phyloP scores from a whole-genome alignment of 2,113 vertebrate genomes.

The Donacobius atricapilla region DNA sequence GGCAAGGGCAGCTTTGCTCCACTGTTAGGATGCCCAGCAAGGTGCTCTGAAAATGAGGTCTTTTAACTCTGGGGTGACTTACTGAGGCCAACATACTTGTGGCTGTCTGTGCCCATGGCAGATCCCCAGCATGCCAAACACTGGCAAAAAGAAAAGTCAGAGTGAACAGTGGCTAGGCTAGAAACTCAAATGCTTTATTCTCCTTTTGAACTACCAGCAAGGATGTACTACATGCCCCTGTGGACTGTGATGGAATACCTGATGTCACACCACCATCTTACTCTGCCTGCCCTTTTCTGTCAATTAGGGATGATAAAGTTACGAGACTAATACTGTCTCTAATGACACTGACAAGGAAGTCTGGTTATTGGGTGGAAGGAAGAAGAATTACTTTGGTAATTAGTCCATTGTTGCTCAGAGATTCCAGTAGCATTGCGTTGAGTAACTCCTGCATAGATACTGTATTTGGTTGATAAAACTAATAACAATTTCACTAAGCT shows the following conservation, averaged over 20 bases:
- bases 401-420: not conserved
- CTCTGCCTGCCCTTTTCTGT: not conserved
- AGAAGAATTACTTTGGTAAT: not conserved
- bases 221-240: not conserved
- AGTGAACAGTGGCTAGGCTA: not conserved
- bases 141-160: not conserved
- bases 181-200: not conserved
- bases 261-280: not conserved
- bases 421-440: not conserved
- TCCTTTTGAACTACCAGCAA: not conserved
- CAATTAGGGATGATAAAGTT: not conserved
- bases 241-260: not conserved
- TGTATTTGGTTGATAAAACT: not conserved
- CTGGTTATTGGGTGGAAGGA: not conserved
- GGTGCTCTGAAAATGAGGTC: not conserved
- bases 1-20: rapidly evolving
- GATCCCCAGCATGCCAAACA: rapidly evolving
- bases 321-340: not conserved
- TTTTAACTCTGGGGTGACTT: not conserved
- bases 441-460: not conserved
- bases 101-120: not conserved
- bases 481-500: constrained; percentile 15
- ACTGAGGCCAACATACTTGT: not conserved
- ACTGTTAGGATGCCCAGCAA: not conserved
- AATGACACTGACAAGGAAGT: not conserved